phyloP scores from a whole-genome alignment of 2,797 vertebrate genomes.

The Forpus xanthops region DNA sequence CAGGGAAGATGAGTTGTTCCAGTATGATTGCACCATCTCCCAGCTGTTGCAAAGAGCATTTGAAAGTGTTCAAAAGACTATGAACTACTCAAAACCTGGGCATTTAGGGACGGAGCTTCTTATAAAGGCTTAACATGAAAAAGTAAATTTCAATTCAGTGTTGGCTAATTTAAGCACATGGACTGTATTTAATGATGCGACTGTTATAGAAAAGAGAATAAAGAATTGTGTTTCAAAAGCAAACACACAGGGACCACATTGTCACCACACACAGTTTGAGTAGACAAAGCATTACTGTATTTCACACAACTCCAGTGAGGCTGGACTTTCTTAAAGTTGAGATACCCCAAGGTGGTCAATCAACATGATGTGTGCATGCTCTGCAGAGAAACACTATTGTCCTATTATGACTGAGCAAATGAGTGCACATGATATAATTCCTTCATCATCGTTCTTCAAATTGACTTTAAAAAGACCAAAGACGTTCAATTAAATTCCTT shows the following conservation, averaged over 20 bases:
- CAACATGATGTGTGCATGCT: fast-evolving
- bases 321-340: not conserved
- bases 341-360: not conserved
- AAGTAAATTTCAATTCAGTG: not conserved
- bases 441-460: not conserved
- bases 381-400: not conserved
- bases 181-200: not conserved
- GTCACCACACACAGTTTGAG: not conserved
- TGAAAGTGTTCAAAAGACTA: not conserved
- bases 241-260: not conserved
- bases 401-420: not conserved
- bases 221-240: not conserved
- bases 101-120: not conserved
- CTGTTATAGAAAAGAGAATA: not conserved
- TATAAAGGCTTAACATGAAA: not conserved
- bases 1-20: not conserved
- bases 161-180: not conserved
- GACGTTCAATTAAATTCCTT: not conserved
- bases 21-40: not conserved
- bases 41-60: not conserved
- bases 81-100: not conserved
- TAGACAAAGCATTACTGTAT: not conserved
- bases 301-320: not conserved
- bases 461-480: not conserved
- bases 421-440: not conserved